Conservation (phyloP, 2,888 invertebrate species). For the Taenaris catops region DNA sequence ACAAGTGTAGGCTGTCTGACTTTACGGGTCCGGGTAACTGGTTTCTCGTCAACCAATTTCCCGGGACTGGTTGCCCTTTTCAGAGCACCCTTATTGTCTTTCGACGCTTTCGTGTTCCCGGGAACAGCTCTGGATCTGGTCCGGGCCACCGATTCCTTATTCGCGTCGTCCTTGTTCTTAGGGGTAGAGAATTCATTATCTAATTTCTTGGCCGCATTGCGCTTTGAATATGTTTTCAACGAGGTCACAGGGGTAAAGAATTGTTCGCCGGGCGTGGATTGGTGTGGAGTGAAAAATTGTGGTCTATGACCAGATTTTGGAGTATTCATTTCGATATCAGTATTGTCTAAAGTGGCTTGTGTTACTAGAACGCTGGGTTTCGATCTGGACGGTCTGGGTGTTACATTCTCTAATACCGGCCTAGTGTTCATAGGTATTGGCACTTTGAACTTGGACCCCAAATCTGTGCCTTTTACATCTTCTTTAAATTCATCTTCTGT, state of each 20-base stretch:
- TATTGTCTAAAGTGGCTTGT: conserved; percentile 26
- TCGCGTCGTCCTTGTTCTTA: conserved; percentile 13
- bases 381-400: conserved; percentile 36
- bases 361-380: conserved; percentile 35
- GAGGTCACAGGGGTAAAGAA: conserved; percentile 58
- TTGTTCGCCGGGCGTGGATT: conserved; percentile 38
- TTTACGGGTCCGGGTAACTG: conserved; percentile 29
- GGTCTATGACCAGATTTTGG: conserved; percentile 23
- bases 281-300: conserved; percentile 45
- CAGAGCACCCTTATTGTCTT: conserved; percentile 27
- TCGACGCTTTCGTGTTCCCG: conserved; percentile 21
- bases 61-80: conserved; percentile 54
- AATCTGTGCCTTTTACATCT: conserved; percentile 18
- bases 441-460: conserved; percentile 46
- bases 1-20: conserved; percentile 24
- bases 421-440: conserved; percentile 45
- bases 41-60: conserved; percentile 33
- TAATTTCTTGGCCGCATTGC: conserved; percentile 46
- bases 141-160: not conserved
- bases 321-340: conserved; percentile 22
- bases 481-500: conserved; percentile 33
- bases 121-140: conserved; percentile 14
- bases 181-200: conserved; percentile 54
- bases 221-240: conserved; percentile 44
- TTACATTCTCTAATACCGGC: conserved; percentile 43